phyloP scores from a whole-genome alignment of 64 coral and sea anemone genomes.

The Catalaphyllia jardinei region DNA sequence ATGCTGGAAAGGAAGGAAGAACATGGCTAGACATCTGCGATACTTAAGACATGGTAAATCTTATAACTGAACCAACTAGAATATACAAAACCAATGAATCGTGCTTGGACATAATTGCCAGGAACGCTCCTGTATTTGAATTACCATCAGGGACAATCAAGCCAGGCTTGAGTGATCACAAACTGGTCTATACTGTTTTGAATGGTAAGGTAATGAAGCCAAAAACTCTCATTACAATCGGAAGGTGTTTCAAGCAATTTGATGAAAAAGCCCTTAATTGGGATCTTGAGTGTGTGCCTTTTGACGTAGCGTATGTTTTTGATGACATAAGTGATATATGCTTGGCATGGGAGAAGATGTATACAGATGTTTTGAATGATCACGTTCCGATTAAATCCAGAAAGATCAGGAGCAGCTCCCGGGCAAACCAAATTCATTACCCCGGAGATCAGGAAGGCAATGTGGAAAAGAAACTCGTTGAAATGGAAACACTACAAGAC shows the following conservation, averaged over 20 bases:
- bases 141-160: conserved; percentile 29
- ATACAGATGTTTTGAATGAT: no score
- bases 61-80: no score
- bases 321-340: conserved; percentile 45
- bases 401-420: no score
- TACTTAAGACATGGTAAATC: no score
- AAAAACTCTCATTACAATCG: conserved; percentile 5
- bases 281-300: conserved; percentile 36
- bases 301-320: conserved; percentile 44
- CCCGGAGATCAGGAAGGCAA: no score
- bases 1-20: neutral
- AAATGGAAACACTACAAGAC: no score
- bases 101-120: conserved; percentile 25
- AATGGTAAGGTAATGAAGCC: conserved; percentile 46
- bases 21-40: no score
- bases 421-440: no score
- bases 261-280: conserved; percentile 4
- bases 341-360: conserved; percentile 30
- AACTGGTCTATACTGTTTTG: conserved; percentile 35
- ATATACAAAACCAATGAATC: conserved; percentile 55
- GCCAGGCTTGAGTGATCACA: conserved; percentile 6
- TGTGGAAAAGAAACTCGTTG: no score
- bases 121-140: conserved; percentile 33
- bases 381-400: no score
- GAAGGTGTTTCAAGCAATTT: conserved; percentile 43